Evolutionary conservation across 2,888 invertebrate genomes (phyloP).

Genomic region (Hermaeophaga mercurialis): DNA sequence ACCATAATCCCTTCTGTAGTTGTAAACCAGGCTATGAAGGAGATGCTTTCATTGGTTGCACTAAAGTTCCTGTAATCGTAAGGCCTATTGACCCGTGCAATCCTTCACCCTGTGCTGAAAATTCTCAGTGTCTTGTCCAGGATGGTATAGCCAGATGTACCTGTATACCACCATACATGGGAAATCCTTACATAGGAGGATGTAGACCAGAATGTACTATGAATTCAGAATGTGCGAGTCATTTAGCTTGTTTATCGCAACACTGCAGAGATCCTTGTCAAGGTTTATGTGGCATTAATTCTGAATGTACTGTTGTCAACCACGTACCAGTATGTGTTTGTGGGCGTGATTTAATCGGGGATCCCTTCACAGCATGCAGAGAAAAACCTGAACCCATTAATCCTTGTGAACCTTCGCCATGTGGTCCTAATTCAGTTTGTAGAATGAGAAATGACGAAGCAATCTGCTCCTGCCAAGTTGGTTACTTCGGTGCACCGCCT

Average conservation of each 20-base stretch:
- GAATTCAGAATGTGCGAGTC: conserved; percentile 79
- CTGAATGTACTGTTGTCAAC: conserved; percentile 80
- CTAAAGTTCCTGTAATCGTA: conserved; percentile 55
- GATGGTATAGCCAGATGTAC: conserved; percentile 75
- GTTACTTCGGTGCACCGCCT: conserved; percentile 65
- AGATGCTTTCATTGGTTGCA: conserved; percentile 83
- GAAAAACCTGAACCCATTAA: conserved; percentile 58
- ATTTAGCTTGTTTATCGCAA: conserved; percentile 79
- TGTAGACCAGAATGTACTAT: conserved; percentile 85
- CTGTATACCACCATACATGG: conserved; percentile 88
- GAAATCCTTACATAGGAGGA: conserved; percentile 84
- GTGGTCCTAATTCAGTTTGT: conserved; percentile 67
- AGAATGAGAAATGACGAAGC: conserved; percentile 62
- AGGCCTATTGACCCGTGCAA: conserved; percentile 67
- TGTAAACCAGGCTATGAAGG: conserved; percentile 79
- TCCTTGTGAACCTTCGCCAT: conserved; percentile 66
- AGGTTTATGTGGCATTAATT: conserved; percentile 81
- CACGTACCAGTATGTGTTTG: conserved; percentile 86
- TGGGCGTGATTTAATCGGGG: conserved; percentile 75
- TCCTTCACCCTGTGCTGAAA: conserved; percentile 84
- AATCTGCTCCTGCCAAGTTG: conserved; percentile 66
- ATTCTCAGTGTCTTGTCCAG: conserved; percentile 75
- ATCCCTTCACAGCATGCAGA: conserved; percentile 82
- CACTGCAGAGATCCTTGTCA: conserved; percentile 87
- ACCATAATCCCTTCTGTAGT: conserved; percentile 81